These are phyloP conservation scores for Leuctra nigra DNA, from an alignment of 2,888 invertebrate genomes.

Conservation along the genomic window DNA sequence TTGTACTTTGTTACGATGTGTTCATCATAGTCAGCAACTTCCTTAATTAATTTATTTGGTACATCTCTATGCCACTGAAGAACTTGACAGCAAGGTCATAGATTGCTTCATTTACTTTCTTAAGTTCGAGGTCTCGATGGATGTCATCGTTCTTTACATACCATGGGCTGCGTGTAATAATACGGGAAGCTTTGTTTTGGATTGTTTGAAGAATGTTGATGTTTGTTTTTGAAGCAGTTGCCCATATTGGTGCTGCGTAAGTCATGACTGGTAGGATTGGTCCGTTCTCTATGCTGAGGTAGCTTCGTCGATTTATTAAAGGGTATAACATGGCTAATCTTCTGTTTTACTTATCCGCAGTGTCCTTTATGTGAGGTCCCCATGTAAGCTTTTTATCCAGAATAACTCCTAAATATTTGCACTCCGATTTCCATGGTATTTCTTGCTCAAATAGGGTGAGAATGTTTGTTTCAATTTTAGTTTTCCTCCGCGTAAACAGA, in stretches of 20 bases:
- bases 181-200: not conserved
- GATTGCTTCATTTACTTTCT: too few relatives aligned
- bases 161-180: not conserved
- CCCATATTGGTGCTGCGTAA: slow-evolving; percentile 1
- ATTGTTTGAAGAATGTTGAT: not conserved
- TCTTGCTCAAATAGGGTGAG: not conserved
- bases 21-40: not conserved
- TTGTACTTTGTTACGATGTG: not conserved
- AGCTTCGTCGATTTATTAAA: slow-evolving; percentile 1
- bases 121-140: not conserved
- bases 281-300: not conserved
- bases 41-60: not conserved
- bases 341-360: not conserved
- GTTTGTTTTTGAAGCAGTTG: not conserved
- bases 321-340: slow-evolving; percentile 3
- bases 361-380: not conserved
- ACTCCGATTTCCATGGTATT: not conserved
- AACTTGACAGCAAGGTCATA: too few relatives aligned
- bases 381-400: slow-evolving; percentile 1
- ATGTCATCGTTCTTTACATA: not conserved
- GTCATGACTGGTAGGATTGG: slow-evolving; percentile 9
- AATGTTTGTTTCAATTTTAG: not conserved
- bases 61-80: too few relatives aligned
- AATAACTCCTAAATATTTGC: slow-evolving; percentile 10
- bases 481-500: not conserved